These are phyloP conservation scores for Molanna angustata DNA, from an alignment of 2,888 invertebrate genomes.

Conservation along the genomic window DNA sequence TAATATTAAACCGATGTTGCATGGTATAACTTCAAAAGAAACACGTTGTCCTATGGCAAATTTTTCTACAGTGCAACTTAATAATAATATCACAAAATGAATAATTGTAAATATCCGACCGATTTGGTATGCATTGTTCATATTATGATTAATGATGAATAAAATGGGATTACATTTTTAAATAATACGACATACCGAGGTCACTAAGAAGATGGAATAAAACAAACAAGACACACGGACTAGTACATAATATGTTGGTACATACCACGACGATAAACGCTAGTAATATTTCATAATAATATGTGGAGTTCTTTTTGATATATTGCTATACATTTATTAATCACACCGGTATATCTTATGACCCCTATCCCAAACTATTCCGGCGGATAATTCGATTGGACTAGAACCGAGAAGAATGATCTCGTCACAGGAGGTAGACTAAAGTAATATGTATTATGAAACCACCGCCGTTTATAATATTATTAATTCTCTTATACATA, in stretches of 20 bases:
- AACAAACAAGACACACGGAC: not conserved
- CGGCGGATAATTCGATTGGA: constrained; percentile 23
- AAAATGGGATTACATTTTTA: constrained; percentile 8
- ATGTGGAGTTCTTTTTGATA: constrained; percentile 16
- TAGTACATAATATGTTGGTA: constrained; percentile 16
- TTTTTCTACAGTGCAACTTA: too few relatives aligned
- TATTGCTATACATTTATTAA: constrained; percentile 30
- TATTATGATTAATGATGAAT: constrained; percentile 3
- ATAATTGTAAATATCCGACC: too few relatives aligned
- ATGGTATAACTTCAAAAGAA: too few relatives aligned
- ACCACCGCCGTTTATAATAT: not conserved
- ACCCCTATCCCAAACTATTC: constrained; percentile 24
- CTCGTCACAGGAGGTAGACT: constrained; percentile 27
- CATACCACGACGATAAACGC: not conserved
- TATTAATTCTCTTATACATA: not conserved
- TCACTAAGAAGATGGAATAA: not conserved
- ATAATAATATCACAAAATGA: too few relatives aligned
- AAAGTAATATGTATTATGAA: too few relatives aligned
- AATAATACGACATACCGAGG: not conserved
- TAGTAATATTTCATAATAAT: constrained; percentile 21
- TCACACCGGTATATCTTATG: constrained; percentile 31
- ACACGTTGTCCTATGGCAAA: too few relatives aligned
- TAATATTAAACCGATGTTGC: too few relatives aligned
- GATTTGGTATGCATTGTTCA: constrained; percentile 1
- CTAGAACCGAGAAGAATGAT: constrained; percentile 28